Evolutionary conservation across 2,797 vertebrate species (phyloP), one percentile per base, ranked within the genome.

Genomic region (Ctenosaura bakeri): DNA sequence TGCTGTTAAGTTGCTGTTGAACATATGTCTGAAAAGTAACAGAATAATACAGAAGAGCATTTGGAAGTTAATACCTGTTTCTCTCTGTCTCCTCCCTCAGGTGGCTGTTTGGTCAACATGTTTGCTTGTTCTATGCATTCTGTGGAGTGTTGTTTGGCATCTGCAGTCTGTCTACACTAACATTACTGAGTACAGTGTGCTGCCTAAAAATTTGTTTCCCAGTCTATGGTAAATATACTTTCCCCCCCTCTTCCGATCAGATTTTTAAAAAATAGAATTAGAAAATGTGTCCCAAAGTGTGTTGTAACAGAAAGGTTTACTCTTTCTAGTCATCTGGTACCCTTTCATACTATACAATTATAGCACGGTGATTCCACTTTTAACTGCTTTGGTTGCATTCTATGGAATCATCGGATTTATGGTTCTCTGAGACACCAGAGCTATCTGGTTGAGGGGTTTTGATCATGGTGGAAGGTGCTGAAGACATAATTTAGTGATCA

Each of bases 161-260:
- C 93, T 98, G 97, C 95, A 98, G 98, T 92, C 96, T 98, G 86
- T 97, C 97, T 80, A 98, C 97, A 1, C 93, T 98, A 13, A 98
- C 98, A 18, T 93, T 98, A 90, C 95, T 98, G 83, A 98, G 98
- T 96, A 96, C 93, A 84, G 98, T 98, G 94, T 98, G 98, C 94
- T 98, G 97, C 93, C 96, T 98, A 88, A 98, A 98, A 97, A 98
- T 98, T n/a, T 98, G 98, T 92, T 97, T 96, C 93, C 97, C 98
- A 9, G 88, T 90, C 69, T 98, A 98, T 1, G 98, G 98, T 98
- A 97, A 97, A 96, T 86, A 80, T 16, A 32, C 2, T 87, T 22
- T 6, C 80, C 82, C 62, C 62, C 82, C 26, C 69, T 16, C 18
- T n/a, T 35, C n/a, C 10, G 64, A 59, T 4, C 85, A 26, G 32